Base-by-base conservation (phyloP, 2,797 vertebrate genomes). In the Myripristis jacobus region DNA sequence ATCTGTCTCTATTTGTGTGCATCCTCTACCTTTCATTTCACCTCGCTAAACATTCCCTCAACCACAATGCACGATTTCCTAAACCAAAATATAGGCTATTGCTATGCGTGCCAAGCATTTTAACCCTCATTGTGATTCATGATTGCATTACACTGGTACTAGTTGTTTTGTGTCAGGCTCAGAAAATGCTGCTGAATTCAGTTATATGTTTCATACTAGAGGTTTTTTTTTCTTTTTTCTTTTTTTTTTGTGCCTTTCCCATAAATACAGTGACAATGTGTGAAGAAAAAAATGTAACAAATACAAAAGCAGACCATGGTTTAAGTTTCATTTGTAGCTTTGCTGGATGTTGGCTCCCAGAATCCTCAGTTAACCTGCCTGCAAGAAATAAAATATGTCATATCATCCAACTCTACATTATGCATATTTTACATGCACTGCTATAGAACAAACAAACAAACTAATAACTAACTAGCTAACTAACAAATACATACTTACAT, bases 1-100 rank as follows among this genome's bases (percentile, higher is more conserved):
- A 83, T 85, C 74, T 72, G 72, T 82, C 70, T 76, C 72, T 62
- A 79, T 87, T 84, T 77, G 65, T 76, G 27, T 22, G 38, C 60
- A 31, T 31, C 8, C 62, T 62, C 73, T 54, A 25, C 58, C 61
- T 72, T 75, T 68, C 51, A 70, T 66, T 59, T 44, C 22, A 34
- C 38, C 10, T 52, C 44, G 34, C 34, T 9, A 24, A 43, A 48
- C 38, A 53, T 44, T 6, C 25, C n/a, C 68, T 11, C 31, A 13
- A 16, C 63, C n/a, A 15, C 12, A 25, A 24, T 16, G 6, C 9
- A 7, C 57, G 3, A 21, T 74, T 55, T 50, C 15, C 70, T 43
- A 12, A 54, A 27, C 50, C 13, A 29, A 57, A 29, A 24, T 10
- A 1, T 2, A 38, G 60, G n/a, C 41, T 36, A 48, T 29, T 31